A percentile compares a stretch with the other conserved stretches of the same genome.
These are phyloP conservation scores for Bubo scandiacus DNA, from an alignment of 2,113 vertebrate species.

Conservation along the genomic window DNA sequence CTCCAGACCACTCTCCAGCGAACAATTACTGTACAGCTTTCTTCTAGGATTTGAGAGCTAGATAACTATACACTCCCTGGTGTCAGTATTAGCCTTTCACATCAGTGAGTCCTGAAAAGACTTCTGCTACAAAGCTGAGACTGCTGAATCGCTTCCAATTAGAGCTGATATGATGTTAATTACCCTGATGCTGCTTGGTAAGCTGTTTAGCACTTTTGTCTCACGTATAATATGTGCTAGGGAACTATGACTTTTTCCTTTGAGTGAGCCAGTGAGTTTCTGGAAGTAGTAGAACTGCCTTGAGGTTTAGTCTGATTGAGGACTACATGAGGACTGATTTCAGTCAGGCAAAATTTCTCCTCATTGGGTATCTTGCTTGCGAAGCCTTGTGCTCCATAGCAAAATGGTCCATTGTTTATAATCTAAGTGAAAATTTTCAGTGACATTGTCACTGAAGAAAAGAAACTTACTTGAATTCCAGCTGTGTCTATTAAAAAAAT, in stretches of 20 bases:
- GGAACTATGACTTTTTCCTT: neutral
- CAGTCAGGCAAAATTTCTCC: neutral
- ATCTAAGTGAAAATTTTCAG: neutral
- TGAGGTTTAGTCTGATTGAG: neutral
- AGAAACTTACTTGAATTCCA: neutral
- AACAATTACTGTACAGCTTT: neutral
- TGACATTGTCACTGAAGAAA: neutral
- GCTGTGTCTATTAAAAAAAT: neutral
- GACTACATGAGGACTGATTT: neutral
- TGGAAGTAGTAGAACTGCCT: neutral
- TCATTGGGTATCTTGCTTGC: neutral
- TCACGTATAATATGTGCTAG: constrained; percentile 11
- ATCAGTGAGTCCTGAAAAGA: constrained; percentile 25
- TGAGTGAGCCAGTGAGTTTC: neutral
- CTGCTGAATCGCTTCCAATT: constrained; percentile 57
- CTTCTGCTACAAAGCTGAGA: neutral
- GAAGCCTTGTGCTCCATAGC: neutral
- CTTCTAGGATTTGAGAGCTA: neutral
- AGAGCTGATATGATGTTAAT: constrained; percentile 65
- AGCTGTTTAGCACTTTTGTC: constrained; percentile 56
- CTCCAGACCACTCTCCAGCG: neutral
- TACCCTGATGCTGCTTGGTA: constrained; percentile 57
- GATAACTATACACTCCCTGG: neutral
- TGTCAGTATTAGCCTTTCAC: constrained; percentile 46
- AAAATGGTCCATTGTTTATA: neutral